Conservation (phyloP, 1,140 invertebrate genomes). For the Orius insidiosus region DNA sequence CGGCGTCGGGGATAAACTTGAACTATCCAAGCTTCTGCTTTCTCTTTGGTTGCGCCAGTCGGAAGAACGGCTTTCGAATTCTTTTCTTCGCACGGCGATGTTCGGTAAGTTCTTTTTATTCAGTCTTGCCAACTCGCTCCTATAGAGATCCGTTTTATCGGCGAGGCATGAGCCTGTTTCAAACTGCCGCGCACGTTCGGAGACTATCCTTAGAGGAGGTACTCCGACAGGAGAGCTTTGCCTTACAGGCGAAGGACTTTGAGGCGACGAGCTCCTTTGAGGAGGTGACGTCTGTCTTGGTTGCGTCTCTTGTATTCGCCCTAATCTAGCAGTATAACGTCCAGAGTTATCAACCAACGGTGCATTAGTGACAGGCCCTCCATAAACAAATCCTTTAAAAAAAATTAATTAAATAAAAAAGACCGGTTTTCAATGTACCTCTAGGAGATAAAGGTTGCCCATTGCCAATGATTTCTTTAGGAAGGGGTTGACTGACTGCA, state of each 20-base stretch:
- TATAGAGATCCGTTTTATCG: constrained; percentile 34
- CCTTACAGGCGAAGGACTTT: neutral
- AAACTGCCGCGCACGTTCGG: constrained; percentile 52
- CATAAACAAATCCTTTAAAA: constrained; percentile 14
- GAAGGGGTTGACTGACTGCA: constrained; percentile 8
- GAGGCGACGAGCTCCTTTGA: neutral
- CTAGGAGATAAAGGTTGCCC: constrained; percentile 1
- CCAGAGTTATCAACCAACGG: constrained; percentile 6
- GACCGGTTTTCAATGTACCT: too few species aligned
- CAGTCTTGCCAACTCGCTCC: constrained; percentile 52
- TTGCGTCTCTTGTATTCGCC: constrained; percentile 16
- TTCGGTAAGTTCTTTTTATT: constrained; percentile 51
- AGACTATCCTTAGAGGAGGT: constrained; percentile 31
- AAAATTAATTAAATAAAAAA: too few species aligned
- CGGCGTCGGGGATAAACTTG: constrained; percentile 24
- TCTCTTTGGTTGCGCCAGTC: constrained; percentile 23
- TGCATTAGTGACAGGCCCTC: constrained; percentile 16
- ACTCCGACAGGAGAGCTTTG: neutral
- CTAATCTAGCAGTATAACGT: constrained; percentile 1
- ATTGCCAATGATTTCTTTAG: constrained; percentile 11
- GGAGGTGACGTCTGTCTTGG: constrained; percentile 1
- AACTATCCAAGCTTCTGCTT: constrained; percentile 28
- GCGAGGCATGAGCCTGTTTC: constrained; percentile 39
- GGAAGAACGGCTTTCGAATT: constrained; percentile 46
- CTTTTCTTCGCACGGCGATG: constrained; percentile 50